These are phyloP conservation scores for Hermetia illucens DNA, from an alignment of 1,140 invertebrate species.

Conservation along the genomic window DNA sequence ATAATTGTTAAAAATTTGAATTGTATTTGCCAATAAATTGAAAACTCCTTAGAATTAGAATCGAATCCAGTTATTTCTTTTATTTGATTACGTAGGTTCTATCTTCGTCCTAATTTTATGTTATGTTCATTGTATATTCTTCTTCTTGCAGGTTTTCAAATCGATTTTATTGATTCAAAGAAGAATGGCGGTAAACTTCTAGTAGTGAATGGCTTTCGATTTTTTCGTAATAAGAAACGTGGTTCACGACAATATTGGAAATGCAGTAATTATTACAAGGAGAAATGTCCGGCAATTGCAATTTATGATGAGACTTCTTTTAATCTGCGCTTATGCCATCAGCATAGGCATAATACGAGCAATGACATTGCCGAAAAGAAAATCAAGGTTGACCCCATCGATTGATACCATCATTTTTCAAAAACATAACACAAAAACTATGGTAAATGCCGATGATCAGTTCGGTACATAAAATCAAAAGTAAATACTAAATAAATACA, in stretches of 20 bases:
- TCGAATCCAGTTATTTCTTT: too few species aligned
- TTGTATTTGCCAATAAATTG: too few species aligned
- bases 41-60: too few species aligned
- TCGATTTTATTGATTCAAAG: slow-evolving; percentile 28
- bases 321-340: slow-evolving; percentile 23
- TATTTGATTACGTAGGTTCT: too few species aligned
- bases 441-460: too few species aligned
- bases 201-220: slow-evolving; percentile 29
- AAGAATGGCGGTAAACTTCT: slow-evolving; percentile 28
- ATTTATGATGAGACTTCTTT: slow-evolving; percentile 25
- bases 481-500: too few species aligned
- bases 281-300: slow-evolving; percentile 28
- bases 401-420: too few species aligned
- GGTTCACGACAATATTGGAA: slow-evolving; percentile 29
- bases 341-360: slow-evolving; percentile 16
- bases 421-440: too few species aligned
- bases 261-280: slow-evolving; percentile 28
- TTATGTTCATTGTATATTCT: slow-evolving; percentile 6
- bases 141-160: slow-evolving; percentile 18
- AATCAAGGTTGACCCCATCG: too few species aligned
- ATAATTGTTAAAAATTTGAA: too few species aligned
- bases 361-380: too few species aligned
- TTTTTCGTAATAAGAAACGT: slow-evolving; percentile 28
- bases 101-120: slow-evolving; percentile 3
- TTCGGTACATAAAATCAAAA: too few species aligned